These are phyloP conservation scores for Brienomyrus longianalis DNA, from an alignment of 2,113 vertebrate species.

Conservation along the genomic window DNA sequence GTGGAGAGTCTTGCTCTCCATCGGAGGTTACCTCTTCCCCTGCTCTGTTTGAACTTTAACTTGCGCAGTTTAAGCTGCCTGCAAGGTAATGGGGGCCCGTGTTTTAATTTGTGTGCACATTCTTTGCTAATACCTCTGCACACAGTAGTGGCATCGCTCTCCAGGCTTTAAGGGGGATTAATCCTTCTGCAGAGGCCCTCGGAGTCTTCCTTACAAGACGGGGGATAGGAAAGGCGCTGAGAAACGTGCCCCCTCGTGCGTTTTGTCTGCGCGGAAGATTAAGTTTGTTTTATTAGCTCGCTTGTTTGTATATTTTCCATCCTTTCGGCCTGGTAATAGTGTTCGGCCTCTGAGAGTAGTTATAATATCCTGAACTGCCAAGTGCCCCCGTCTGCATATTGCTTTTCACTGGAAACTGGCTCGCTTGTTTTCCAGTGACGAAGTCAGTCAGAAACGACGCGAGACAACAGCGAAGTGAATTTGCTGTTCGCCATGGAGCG, in stretches of 20 bases:
- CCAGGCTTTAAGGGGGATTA: neutral
- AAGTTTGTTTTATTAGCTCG: neutral
- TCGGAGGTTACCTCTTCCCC: neutral
- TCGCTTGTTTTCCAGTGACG: neutral
- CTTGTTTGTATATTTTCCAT: constrained; percentile 1
- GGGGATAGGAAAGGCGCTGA: neutral
- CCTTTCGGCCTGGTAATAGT: neutral
- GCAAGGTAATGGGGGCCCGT: neutral
- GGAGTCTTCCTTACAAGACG: neutral
- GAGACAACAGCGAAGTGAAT: neutral
- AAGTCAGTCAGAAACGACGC: neutral
- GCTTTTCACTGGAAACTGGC: neutral
- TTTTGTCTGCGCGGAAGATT: neutral
- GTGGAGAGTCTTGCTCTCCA: neutral
- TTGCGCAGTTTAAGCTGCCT: neutral
- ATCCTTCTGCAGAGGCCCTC: neutral
- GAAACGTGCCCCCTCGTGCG: neutral
- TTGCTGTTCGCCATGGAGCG: neutral
- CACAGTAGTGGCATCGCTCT: neutral
- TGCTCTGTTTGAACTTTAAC: neutral
- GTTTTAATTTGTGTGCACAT: neutral
- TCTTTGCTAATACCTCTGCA: neutral
- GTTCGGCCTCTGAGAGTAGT: neutral
- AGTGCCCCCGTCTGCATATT: neutral
- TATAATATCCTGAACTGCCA: neutral